Base-by-base conservation (phyloP, 2,797 vertebrate genomes). In the Chromis chromis region DNA sequence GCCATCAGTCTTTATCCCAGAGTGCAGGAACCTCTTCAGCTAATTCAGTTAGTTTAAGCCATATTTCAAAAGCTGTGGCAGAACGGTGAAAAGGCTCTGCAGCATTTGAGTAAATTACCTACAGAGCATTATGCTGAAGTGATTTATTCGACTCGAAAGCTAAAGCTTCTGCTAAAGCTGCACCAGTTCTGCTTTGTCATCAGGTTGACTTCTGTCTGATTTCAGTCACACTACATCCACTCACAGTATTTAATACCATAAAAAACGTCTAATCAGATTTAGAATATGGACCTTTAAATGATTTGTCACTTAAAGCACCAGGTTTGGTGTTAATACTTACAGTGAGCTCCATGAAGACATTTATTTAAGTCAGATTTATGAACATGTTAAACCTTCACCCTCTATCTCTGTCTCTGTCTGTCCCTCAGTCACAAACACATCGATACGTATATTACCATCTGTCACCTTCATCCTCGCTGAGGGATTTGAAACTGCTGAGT, bases 401-500 rank as follows among this genome's bases (percentile, higher is more conserved):
- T 54, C 16, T 62, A 2, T 72, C 16, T 63, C 22, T 70, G 6
- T 57, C 56, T 78, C 46, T 53, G 19, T 67, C 42, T 65, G 36
- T 76, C 54, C 56, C 58, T 79, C 57, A 21, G 12, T 61, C 36
- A 50, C 59, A 56, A 59, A 58, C 60, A 62, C 24, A 69, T 65
- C 67, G 65, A 52, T 74, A 55, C 53, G 48, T 56, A 71, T 82
- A 76, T 81, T 71, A 79, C 91, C 90, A 90, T 91, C 90, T 93
- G 91, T 82, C 89, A 63, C 80, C 89, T 82, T 89, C 53, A 86
- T 89, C 86, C 81, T 71, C 54, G 12, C 36, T 27, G 48, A 85
- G 82, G 91, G 92, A 94, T 94, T 94, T 93, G 60, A 91, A 94
- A 90, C 64, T 92, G 94, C 93, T 94, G 91, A 95, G 89, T 87